Evolutionary conservation across 2,888 invertebrate genomes (phyloP), one percentile per base, ranked within the genome.

Genomic region (Lochmaea crataegi): DNA sequence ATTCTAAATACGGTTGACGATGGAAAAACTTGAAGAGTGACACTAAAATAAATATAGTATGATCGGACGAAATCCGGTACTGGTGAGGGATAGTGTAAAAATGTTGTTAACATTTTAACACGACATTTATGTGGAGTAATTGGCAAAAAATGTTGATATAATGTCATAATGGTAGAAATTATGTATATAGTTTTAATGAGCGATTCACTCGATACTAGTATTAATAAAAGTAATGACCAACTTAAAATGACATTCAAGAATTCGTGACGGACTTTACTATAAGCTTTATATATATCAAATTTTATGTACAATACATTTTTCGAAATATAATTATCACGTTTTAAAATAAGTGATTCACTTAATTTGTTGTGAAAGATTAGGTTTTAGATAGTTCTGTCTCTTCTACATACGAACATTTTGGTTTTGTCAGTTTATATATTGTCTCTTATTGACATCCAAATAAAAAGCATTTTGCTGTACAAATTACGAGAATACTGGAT

Each of bases 81-180:
- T 56, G 64, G 65, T 42, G 12, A 38, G n/a, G 64, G 48, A 56
- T 38, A 56, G 72, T 53, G 73, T 72, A 76, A 70, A 75, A 74
- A 77, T 71, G 77, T 75, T 71, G 77, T 75, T 75, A 75, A 75
- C 75, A 75, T 75, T 77, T 76, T 73, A 77, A 68, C 75, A 70
- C 77, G 64, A 74, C 74, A 75, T 77, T 77, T 77, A 77, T 76
- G 67, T 57, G 65, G 61, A 48, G 70, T 75, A 74, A 77, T 75
- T 77, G 75, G 72, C 64, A 32, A 58, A 69, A 76, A 67, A 77
- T 72, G 75, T 64, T 42, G 71, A 73, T 51, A 38, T 72, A 70
- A 73, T 51, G 71, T 76, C 18, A 18, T 67, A 70, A 70, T 68
- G 66, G 51, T 53, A 38, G 22, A 64, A 67, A 73, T 73, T 70